Conservation (phyloP, 2,113 vertebrate species). For the Okapia johnstoni region DNA sequence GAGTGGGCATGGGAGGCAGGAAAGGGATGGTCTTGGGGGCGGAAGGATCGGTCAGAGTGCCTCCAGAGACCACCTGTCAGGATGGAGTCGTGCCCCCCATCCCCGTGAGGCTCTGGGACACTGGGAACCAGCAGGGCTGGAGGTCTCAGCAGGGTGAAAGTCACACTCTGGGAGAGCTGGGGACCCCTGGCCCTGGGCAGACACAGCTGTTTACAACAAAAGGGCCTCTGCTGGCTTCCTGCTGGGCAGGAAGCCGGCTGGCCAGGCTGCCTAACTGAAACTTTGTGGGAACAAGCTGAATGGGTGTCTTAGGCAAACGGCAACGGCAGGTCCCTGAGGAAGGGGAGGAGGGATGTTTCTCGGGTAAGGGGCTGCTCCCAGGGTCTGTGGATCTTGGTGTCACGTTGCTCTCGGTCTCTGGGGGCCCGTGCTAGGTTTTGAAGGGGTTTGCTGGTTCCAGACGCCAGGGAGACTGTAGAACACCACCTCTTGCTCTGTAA, state of each 20-base stretch:
- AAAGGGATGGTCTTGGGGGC: neutral
- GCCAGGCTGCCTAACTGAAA: neutral
- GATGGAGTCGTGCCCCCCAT: neutral
- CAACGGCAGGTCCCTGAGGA: rapidly evolving
- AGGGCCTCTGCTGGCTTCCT: neutral
- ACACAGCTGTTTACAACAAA: neutral
- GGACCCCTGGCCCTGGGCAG: neutral
- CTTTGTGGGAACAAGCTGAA: neutral
- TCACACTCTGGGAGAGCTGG: neutral
- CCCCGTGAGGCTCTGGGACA: rapidly evolving
- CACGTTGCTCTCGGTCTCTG: neutral
- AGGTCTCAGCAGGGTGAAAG: neutral
- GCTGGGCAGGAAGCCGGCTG: neutral
- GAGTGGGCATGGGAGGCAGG: neutral
- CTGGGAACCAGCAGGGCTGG: neutral
- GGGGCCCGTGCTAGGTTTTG: neutral
- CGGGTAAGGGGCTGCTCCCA: rapidly evolving
- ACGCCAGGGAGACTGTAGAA: neutral
- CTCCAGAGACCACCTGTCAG: neutral
- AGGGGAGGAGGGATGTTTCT: neutral
- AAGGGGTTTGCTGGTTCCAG: neutral
- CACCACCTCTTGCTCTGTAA: too few relatives aligned
- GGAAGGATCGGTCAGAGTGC: neutral
- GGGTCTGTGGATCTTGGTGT: neutral
- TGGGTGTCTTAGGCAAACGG: neutral